Percentiles rank a stretch among this genome's conserved stretches.
Conservation (phyloP, 37 sponge, comb jelly and placozoan species). For the Beroe ovata region DNA sequence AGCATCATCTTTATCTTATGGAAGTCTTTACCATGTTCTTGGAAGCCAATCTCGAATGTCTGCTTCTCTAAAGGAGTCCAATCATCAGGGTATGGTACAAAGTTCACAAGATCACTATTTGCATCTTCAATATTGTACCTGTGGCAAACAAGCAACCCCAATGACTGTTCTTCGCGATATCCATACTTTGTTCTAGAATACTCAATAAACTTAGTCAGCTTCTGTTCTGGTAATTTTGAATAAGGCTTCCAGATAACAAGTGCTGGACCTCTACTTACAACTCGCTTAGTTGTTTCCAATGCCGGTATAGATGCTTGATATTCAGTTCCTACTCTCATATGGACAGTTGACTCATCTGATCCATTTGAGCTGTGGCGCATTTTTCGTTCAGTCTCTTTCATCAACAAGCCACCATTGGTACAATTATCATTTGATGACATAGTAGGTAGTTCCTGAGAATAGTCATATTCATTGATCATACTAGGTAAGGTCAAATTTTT, state of each 20-base stretch:
- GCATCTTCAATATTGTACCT: slow-evolving; percentile 62
- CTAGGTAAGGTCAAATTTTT: too few relatives aligned
- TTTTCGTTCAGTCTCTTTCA: slow-evolving; percentile 5
- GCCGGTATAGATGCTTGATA: slow-evolving; percentile 59
- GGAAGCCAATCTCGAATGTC: slow-evolving; percentile 56
- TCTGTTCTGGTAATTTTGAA: slow-evolving; percentile 36
- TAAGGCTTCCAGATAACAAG: slow-evolving; percentile 60
- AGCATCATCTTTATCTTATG: slow-evolving; percentile 67
- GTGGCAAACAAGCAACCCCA: slow-evolving; percentile 31
- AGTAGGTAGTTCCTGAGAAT: neutral
- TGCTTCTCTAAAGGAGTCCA: slow-evolving; percentile 59
- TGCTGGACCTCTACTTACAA: slow-evolving; percentile 53
- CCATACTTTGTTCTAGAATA: slow-evolving; percentile 46
- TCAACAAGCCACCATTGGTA: neutral
- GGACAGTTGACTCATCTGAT: slow-evolving; percentile 52
- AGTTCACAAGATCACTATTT: slow-evolving; percentile 53
- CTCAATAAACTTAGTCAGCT: slow-evolving; percentile 32
- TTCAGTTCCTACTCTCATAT: slow-evolving; percentile 48
- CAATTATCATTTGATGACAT: neutral
- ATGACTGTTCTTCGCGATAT: slow-evolving; percentile 48
- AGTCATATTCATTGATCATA: too few relatives aligned
- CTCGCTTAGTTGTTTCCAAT: slow-evolving; percentile 5
- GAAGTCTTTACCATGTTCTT: slow-evolving; percentile 65
- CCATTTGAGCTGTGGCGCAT: slow-evolving; percentile 14
- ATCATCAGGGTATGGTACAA: slow-evolving; percentile 64